Percentiles rank a stretch among this genome's conserved stretches.
Evolutionary conservation across 2,113 vertebrate species (phyloP).

Genomic region (Hippocampus comes): DNA sequence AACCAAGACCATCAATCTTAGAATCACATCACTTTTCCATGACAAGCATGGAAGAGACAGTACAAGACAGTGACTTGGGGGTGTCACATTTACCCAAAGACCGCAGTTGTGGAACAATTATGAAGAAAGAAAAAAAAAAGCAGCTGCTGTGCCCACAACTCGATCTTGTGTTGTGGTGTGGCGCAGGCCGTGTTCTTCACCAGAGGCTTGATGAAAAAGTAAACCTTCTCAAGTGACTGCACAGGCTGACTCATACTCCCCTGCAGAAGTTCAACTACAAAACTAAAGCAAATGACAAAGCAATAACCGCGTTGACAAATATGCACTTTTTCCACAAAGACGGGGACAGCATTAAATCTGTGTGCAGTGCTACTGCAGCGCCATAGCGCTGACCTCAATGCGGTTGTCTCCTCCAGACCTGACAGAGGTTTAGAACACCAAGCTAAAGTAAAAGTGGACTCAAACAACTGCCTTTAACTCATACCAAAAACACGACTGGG

Average conservation of each 20-base stretch:
- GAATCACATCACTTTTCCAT: conserved; percentile 9
- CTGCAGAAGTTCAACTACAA: background rate
- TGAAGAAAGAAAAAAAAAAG: conserved; percentile 1
- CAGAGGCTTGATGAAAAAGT: conserved; percentile 25
- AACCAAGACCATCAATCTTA: conserved; percentile 11
- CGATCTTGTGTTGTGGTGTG: conserved; percentile 13
- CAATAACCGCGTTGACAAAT: too few relatives aligned
- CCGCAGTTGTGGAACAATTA: conserved; percentile 5
- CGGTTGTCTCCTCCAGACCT: background rate
- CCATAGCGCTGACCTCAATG: background rate
- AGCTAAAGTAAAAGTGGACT: background rate
- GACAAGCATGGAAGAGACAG: conserved; percentile 6
- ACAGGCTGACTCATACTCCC: conserved; percentile 10
- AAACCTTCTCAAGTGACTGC: background rate
- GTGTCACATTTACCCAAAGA: conserved; percentile 8
- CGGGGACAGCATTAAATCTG: background rate
- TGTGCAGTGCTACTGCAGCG: background rate
- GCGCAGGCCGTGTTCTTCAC: conserved; percentile 17
- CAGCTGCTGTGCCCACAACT: conserved; percentile 16
- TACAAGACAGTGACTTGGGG: background rate
- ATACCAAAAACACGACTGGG: background rate
- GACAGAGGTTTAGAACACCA: background rate
- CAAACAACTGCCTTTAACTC: background rate
- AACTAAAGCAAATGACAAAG: background rate
- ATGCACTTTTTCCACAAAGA: background rate